These are phyloP conservation scores for Drosophila incognita DNA, from an alignment of 2,888 invertebrate species.

Conservation along the genomic window DNA sequence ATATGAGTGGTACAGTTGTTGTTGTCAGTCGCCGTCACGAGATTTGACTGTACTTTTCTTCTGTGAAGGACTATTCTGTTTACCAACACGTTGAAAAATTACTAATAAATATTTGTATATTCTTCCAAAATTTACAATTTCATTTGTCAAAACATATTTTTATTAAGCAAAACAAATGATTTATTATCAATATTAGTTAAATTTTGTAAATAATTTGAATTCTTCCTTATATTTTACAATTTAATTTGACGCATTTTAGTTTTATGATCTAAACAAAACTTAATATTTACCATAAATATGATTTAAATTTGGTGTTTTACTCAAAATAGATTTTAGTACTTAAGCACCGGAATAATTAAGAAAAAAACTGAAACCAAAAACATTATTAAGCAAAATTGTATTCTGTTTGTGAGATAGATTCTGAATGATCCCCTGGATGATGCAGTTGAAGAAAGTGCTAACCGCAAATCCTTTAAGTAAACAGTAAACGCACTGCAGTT, in stretches of 20 bases:
- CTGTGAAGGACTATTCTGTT: not conserved
- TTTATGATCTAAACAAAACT: not conserved
- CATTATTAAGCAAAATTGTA: not conserved
- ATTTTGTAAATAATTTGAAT: not conserved
- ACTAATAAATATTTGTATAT: not conserved
- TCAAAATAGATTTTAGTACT: not conserved
- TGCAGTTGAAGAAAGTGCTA: conserved; percentile 10
- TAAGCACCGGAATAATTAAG: not conserved
- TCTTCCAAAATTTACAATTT: not conserved
- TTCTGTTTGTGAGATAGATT: not conserved
- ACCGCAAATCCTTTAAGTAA: conserved; percentile 69
- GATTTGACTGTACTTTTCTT: conserved; percentile 63
- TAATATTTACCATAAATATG: not conserved
- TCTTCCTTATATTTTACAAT: not conserved
- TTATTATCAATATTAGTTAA: not conserved
- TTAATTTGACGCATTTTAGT: too few relatives aligned
- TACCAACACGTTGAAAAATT: not conserved
- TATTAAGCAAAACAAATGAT: not conserved
- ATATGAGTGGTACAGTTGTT: conserved; percentile 62
- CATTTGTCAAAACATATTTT: not conserved
- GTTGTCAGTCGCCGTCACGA: conserved; percentile 12
- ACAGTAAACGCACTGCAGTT: conserved; percentile 37
- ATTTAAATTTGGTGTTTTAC: not conserved
- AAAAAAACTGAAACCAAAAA: conserved; percentile 3
- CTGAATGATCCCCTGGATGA: conserved; percentile 1